Percentiles rank a stretch among this genome's conserved stretches.
Conservation (phyloP, 2,113 vertebrate genomes). For the Rhinopomastus cyanomelas region DNA sequence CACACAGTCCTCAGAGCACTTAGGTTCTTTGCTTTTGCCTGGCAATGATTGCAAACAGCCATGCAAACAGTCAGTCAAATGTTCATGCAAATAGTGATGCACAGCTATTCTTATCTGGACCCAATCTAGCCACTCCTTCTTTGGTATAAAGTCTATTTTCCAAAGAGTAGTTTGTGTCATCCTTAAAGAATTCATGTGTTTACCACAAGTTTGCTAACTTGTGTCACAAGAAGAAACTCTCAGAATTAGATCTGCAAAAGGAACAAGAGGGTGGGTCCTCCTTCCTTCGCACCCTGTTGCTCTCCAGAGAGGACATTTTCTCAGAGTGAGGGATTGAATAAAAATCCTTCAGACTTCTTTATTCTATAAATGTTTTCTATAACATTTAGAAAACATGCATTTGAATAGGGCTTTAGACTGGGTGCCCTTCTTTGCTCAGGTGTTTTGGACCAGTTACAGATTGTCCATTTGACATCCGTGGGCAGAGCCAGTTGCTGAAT, state of each 20-base stretch:
- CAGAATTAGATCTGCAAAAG: background rate
- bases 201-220: background rate
- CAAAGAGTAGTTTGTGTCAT: background rate
- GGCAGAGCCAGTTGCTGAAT: background rate
- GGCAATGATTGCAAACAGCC: background rate
- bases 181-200: background rate
- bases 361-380: background rate
- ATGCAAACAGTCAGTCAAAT: background rate
- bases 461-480: background rate
- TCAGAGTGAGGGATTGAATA: background rate
- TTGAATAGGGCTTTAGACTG: background rate
- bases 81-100: background rate
- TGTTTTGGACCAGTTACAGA: background rate
- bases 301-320: background rate
- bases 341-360: background rate
- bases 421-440: background rate
- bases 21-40: background rate
- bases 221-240: background rate
- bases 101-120: slow-evolving; percentile 7
- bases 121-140: background rate
- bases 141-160: slow-evolving; percentile 6
- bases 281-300: background rate
- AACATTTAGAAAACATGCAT: background rate
- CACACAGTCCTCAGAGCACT: background rate
- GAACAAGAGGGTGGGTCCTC: background rate